phyloP scores from a whole-genome alignment of 2,888 invertebrate species.

The Caradrina kadenii region DNA sequence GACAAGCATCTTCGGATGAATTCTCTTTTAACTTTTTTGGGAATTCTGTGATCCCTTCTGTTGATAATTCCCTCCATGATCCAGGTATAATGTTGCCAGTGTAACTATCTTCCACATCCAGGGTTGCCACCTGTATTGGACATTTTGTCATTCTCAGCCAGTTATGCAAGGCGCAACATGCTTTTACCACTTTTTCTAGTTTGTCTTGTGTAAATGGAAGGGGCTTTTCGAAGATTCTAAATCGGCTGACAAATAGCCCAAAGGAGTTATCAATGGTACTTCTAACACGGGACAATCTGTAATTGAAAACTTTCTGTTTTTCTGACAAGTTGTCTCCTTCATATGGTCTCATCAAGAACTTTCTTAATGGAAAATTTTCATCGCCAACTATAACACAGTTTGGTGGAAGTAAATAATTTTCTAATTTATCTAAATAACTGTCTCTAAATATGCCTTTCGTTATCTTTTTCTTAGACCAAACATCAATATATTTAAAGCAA shows the following conservation, averaged over 20 bases:
- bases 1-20: slow-evolving; percentile 13
- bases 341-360: slow-evolving; percentile 28
- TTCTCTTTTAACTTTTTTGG: slow-evolving; percentile 1
- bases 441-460: slow-evolving; percentile 5
- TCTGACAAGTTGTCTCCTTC: background rate
- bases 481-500: slow-evolving; percentile 32
- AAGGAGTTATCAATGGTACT: slow-evolving; percentile 36
- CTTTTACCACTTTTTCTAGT: slow-evolving; percentile 25
- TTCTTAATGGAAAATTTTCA: slow-evolving; percentile 17
- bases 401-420: slow-evolving; percentile 21
- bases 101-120: slow-evolving; percentile 23
- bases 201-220: slow-evolving; percentile 28
- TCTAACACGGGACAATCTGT: slow-evolving; percentile 31
- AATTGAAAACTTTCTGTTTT: slow-evolving; percentile 25
- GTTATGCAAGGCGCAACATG: slow-evolving; percentile 36
- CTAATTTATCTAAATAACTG: slow-evolving; percentile 10
- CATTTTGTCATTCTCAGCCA: slow-evolving; percentile 30
- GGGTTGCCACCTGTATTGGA: slow-evolving; percentile 21
- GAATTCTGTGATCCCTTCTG: slow-evolving; percentile 24
- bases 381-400: slow-evolving; percentile 26
- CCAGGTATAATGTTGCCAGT: slow-evolving; percentile 34
- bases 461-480: background rate
- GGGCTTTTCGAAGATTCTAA: slow-evolving; percentile 32
- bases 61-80: slow-evolving; percentile 29
- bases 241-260: slow-evolving; percentile 31